Evolutionary conservation across 2,113 vertebrate species (phyloP).

Genomic region (Acanthisitta chloris): DNA sequence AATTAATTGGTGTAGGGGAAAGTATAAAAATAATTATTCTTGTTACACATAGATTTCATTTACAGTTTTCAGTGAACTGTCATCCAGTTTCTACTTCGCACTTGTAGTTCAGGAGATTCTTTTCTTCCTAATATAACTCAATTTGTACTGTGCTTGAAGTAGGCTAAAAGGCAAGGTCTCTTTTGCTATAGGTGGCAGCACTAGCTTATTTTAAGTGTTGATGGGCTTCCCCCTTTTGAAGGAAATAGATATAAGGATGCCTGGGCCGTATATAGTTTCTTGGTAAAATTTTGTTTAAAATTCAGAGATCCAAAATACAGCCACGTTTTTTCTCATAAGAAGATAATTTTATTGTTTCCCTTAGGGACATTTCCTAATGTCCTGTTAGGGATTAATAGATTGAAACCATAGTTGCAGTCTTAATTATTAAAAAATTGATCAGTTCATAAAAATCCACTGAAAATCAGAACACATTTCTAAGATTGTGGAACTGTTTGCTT

Average conservation of each 20-base stretch:
- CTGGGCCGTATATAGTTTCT: not conserved
- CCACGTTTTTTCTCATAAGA: not conserved
- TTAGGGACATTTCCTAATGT: not conserved
- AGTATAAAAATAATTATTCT: not conserved
- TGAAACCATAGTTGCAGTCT: not conserved
- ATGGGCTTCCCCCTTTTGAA: not conserved
- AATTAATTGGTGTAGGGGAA: not conserved
- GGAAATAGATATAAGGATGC: not conserved
- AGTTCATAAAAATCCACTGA: not conserved
- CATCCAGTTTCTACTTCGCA: not conserved
- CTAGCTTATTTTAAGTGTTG: not conserved
- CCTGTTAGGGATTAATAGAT: not conserved
- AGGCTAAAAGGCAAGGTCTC: not conserved
- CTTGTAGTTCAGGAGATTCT: not conserved
- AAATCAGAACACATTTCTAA: not conserved
- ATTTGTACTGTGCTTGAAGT: not conserved
- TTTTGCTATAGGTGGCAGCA: conserved; percentile 39
- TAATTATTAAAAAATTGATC: not conserved
- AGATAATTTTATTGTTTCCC: not conserved
- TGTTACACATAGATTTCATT: not conserved
- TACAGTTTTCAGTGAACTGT: not conserved
- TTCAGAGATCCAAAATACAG: not conserved
- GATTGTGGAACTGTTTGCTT: not conserved
- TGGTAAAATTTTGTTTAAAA: not conserved
- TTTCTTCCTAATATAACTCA: not conserved